Evolutionary conservation across 2,888 invertebrate species (phyloP).

Genomic region (Hymenopus coronatus): DNA sequence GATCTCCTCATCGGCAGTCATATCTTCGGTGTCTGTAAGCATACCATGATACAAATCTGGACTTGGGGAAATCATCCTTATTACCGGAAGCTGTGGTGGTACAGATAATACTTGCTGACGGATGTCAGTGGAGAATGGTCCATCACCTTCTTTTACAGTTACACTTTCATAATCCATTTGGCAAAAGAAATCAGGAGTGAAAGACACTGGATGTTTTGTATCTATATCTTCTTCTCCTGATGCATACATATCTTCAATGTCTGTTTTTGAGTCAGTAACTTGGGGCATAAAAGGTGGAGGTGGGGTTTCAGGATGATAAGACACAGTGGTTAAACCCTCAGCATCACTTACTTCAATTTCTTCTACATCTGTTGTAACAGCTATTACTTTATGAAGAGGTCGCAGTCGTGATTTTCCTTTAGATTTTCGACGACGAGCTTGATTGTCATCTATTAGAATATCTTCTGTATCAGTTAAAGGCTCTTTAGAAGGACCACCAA

Average conservation of each 20-base stretch:
- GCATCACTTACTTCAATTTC: constrained; percentile 47
- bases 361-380: constrained; percentile 46
- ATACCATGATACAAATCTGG: constrained; percentile 32
- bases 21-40: constrained; percentile 37
- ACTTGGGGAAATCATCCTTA: constrained; percentile 27
- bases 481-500: constrained; percentile 38
- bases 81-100: constrained; percentile 4
- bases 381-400: neutral
- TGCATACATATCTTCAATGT: constrained; percentile 46
- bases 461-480: constrained; percentile 53
- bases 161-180: constrained; percentile 33
- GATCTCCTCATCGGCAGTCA: constrained; percentile 46
- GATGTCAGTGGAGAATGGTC: constrained; percentile 39
- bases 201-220: constrained; percentile 2
- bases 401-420: neutral
- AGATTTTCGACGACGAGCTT: constrained; percentile 20
- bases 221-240: neutral
- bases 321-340: constrained; percentile 35
- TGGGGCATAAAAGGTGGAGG: neutral
- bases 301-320: neutral
- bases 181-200: constrained; percentile 28
- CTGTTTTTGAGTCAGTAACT: constrained; percentile 41
- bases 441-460: constrained; percentile 38
- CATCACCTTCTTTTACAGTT: constrained; percentile 42
- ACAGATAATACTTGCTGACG: constrained; percentile 1